phyloP scores from a whole-genome alignment of 2,888 invertebrate genomes.

The Plagodis pulveraria region DNA sequence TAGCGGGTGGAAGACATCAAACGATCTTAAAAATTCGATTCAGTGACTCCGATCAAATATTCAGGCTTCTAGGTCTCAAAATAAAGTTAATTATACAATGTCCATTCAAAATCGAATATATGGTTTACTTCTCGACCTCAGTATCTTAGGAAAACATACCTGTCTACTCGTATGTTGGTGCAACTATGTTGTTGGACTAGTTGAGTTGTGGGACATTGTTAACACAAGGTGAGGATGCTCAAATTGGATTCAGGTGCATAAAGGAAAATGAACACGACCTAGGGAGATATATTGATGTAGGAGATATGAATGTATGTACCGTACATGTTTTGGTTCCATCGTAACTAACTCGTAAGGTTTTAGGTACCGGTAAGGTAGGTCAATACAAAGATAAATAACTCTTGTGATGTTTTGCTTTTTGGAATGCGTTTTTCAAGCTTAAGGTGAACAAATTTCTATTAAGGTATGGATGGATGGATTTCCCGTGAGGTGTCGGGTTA shows the following conservation, averaged over 20 bases:
- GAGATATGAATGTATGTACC: background rate
- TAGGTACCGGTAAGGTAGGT: no score
- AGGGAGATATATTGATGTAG: background rate
- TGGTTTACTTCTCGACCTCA: background rate
- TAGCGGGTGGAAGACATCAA: no score
- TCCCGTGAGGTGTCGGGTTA: no score
- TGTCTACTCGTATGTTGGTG: background rate
- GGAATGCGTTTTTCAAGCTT: no score
- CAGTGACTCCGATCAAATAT: no score
- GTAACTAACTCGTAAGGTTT: no score
- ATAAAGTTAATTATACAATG: background rate
- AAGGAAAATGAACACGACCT: background rate
- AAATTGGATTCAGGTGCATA: conserved; percentile 14
- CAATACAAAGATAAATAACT: no score
- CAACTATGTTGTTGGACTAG: background rate
- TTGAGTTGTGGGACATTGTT: conserved; percentile 7
- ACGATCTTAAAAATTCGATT: no score
- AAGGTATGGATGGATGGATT: no score
- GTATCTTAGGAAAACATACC: background rate
- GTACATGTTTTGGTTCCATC: background rate
- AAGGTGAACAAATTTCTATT: no score
- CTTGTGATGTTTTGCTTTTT: no score
- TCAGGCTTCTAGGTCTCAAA: no score
- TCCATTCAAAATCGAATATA: background rate
- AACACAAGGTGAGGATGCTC: conserved; percentile 9